phyloP scores from a whole-genome alignment of 2,888 invertebrate genomes.

The Epirrita christyi region DNA sequence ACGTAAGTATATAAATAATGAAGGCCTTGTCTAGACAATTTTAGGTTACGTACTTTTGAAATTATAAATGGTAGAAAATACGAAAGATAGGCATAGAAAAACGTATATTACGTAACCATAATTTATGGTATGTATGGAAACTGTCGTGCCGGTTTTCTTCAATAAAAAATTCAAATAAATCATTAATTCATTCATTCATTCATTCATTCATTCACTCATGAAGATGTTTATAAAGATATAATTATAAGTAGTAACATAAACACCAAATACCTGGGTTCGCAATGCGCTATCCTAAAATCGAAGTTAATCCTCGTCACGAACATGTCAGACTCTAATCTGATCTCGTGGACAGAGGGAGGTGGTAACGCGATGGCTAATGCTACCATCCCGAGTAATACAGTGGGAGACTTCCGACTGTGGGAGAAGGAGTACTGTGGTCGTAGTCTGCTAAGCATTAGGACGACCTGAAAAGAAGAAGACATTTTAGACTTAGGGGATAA shows the following conservation, averaged over 20 bases:
- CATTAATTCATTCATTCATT: too few species aligned
- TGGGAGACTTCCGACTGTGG: slow-evolving; percentile 94
- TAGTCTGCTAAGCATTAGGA: slow-evolving; percentile 95
- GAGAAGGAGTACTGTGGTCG: slow-evolving; percentile 97
- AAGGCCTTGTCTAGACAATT: too few species aligned
- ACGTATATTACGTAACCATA: too few species aligned
- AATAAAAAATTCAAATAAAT: too few species aligned
- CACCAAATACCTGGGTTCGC: slow-evolving; percentile 94
- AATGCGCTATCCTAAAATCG: slow-evolving; percentile 98
- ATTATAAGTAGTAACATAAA: slow-evolving; percentile 5
- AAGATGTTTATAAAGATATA: too few species aligned
- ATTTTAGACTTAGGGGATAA: slow-evolving; percentile 18
- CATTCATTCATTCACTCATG: too few species aligned
- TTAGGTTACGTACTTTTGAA: too few species aligned
- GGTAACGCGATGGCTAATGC: slow-evolving; percentile 98
- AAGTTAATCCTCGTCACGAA: slow-evolving; percentile 98
- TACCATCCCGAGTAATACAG: slow-evolving; percentile 96
- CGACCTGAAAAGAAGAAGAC: slow-evolving; percentile 89
- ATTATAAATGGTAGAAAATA: too few species aligned
- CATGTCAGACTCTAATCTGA: slow-evolving; percentile 97
- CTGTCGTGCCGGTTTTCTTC: too few species aligned
- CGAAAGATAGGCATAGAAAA: too few species aligned
- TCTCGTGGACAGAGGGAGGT: slow-evolving; percentile 98
- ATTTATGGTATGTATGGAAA: too few species aligned
- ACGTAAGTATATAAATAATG: too few species aligned